Percentiles rank a stretch among this genome's conserved stretches.
phyloP scores from a whole-genome alignment of 2,797 vertebrate genomes.

The Labeo calbasu region DNA sequence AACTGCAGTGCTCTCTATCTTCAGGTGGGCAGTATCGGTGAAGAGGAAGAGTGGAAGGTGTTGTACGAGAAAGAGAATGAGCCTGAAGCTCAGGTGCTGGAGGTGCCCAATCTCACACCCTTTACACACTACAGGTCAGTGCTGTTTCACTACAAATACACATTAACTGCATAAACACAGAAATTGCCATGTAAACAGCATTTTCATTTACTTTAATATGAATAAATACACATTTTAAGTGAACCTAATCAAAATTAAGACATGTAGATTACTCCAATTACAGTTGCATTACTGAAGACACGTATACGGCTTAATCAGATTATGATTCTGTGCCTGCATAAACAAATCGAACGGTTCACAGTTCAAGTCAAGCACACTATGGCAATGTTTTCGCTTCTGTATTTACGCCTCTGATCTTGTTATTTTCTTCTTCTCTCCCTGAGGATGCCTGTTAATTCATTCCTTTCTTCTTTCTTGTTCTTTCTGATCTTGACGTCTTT shows the following conservation, averaged over 20 bases:
- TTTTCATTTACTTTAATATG: slow-evolving; percentile 28
- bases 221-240: slow-evolving; percentile 18
- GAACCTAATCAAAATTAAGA: slow-evolving; percentile 40
- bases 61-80: slow-evolving; percentile 88
- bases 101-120: slow-evolving; percentile 89
- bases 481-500: slow-evolving; percentile 30
- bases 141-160: slow-evolving; percentile 26
- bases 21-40: slow-evolving; percentile 81
- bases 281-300: slow-evolving; percentile 24
- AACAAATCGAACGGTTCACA: slow-evolving; percentile 9
- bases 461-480: slow-evolving; percentile 34
- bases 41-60: slow-evolving; percentile 86
- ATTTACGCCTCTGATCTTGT: slow-evolving; percentile 27
- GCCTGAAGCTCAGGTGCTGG: slow-evolving; percentile 85
- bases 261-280: slow-evolving; percentile 36
- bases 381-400: slow-evolving; percentile 7
- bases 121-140: slow-evolving; percentile 94
- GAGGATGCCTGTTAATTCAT: slow-evolving; percentile 30
- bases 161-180: not conserved
- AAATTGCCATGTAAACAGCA: slow-evolving; percentile 10
- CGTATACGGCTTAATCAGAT: slow-evolving; percentile 18
- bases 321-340: slow-evolving; percentile 12
- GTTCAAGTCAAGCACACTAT: slow-evolving; percentile 4
- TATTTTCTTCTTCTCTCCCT: slow-evolving; percentile 27
- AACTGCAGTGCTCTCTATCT: not conserved